Conservation (phyloP, 2,888 invertebrate genomes). For the Lasioglossum lativentre region DNA sequence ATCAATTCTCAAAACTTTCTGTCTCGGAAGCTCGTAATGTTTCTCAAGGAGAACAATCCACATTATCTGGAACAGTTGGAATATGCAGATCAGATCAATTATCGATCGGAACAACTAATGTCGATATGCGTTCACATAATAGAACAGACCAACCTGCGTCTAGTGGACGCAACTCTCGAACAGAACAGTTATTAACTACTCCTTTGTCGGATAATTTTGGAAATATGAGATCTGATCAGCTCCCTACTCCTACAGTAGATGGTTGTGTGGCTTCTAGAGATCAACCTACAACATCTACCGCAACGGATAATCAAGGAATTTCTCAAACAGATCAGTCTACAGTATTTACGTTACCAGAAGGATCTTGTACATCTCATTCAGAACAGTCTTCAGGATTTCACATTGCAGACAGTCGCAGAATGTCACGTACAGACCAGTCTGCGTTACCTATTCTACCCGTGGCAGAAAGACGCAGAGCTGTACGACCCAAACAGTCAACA, state of each 20-base stretch:
- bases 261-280: conserved; percentile 50
- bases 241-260: conserved; percentile 37
- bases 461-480: conserved; percentile 52
- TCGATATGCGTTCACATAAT: conserved; percentile 52
- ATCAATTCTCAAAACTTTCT: conserved; percentile 45
- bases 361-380: conserved; percentile 39
- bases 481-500: conserved; percentile 54
- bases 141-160: conserved; percentile 58
- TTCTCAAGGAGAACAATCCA: conserved; percentile 52
- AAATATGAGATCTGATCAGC: conserved; percentile 54
- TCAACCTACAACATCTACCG: conserved; percentile 38
- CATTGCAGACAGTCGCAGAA: conserved; percentile 36
- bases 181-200: conserved; percentile 49
- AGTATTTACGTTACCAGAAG: conserved; percentile 45
- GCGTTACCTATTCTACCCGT: conserved; percentile 7
- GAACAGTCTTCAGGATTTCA: conserved; percentile 53
- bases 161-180: conserved; percentile 41
- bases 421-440: conserved; percentile 57
- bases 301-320: conserved; percentile 52
- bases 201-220: conserved; percentile 52
- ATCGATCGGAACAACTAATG: conserved; percentile 4
- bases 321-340: conserved; percentile 57
- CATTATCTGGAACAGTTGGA: conserved; percentile 40
- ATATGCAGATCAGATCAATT: conserved; percentile 55
- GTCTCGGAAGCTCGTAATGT: conserved; percentile 40